These are phyloP conservation scores for Xerus inauris DNA, from an alignment of 2,113 vertebrate genomes.

Conservation along the genomic window DNA sequence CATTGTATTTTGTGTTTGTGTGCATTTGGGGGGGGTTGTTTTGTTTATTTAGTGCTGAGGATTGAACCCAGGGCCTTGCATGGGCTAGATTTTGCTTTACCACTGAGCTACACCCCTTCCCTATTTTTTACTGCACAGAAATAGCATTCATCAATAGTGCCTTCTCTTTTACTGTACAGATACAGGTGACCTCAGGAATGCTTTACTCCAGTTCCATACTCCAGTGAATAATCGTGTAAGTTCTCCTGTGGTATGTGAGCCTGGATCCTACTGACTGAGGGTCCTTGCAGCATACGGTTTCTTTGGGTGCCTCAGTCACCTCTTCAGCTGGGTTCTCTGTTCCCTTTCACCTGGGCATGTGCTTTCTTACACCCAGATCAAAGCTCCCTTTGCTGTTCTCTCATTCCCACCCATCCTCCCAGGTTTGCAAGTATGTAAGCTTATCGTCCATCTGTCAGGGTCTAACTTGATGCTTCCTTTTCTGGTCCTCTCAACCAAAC, in stretches of 20 bases:
- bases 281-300: neutral
- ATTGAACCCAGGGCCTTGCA: neutral
- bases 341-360: neutral
- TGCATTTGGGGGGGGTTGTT: neutral
- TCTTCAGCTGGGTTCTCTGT: neutral
- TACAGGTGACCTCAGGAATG: neutral
- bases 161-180: neutral
- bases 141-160: neutral
- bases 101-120: neutral
- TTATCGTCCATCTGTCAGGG: fast-evolving
- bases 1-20: neutral
- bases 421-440: neutral
- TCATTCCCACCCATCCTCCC: neutral
- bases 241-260: fast-evolving
- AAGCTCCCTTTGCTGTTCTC: neutral
- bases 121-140: neutral
- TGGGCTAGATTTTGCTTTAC: too few relatives aligned
- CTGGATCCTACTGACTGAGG: neutral
- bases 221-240: fast-evolving
- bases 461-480: neutral
- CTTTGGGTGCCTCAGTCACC: neutral
- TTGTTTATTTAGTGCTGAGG: neutral
- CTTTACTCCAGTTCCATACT: too few relatives aligned
- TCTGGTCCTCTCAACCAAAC: too few relatives aligned
- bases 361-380: fast-evolving